Base-by-base conservation (phyloP, 2,113 vertebrate genomes). In the Pogona vitticeps region DNA sequence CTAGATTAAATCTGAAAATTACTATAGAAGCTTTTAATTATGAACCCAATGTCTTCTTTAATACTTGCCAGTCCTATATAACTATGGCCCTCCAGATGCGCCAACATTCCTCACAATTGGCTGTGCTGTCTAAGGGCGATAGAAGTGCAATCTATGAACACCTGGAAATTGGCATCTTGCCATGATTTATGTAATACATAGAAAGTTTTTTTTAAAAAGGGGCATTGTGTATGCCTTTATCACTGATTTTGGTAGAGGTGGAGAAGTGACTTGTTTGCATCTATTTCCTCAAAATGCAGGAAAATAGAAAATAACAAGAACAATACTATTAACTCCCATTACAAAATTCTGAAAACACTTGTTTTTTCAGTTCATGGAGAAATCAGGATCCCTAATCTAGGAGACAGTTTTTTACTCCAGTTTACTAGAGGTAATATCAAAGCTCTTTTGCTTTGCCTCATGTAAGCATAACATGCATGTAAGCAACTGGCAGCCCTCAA, bases 311-410 rank as follows among this genome's bases (percentile, higher is more conserved):
- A 12, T 28, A 71, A 73, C 18, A 10, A 63, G 15, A 61, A 73
- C 40, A 56, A 83, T 40, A 21, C 36, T 59, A 20, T 61, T 61
- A 59, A 38, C 40, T 61, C 17, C 1, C 15, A 61, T 8, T 31
- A 28, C 20, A 71, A 58, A 82, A 72, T 42, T 7, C 23, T 40
- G 26, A 31, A 61, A 56, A 71, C 38, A 13, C 52, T 28, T 70
- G 40, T 83, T 72, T 83, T 65, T 72, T 59, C 46, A 83, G 23
- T 58, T 17, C 33, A 83, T 83, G 59, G 59, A 83, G 52, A n/a
- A 56, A 72, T 83, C 40, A 61, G 10, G 8, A 58, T 42, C 33
- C 58, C 56, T 83, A 73, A 73, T 83, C 61, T 28, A 58, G 58
- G 59, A 83, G 28, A n/a, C 13, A 18, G 21, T 1, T 17, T 36